These are phyloP conservation scores for Toxostoma redivivum DNA, from an alignment of 2,113 vertebrate species.

Conservation along the genomic window DNA sequence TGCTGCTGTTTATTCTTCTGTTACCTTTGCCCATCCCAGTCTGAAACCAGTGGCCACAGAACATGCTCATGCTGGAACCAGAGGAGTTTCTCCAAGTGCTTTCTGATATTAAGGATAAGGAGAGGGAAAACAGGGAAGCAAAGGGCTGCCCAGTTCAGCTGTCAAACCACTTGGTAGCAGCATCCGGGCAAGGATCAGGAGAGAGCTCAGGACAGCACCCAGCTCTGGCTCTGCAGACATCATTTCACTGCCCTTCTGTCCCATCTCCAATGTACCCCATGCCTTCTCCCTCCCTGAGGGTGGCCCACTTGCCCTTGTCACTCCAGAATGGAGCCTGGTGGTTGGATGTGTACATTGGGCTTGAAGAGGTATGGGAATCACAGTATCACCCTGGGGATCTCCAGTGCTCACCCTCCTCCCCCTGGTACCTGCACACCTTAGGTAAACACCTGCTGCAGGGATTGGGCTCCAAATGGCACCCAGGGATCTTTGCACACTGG, in stretches of 20 bases:
- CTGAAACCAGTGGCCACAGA: neutral
- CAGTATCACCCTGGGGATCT: neutral
- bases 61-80: neutral
- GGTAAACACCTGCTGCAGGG: neutral
- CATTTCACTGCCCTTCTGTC: neutral
- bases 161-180: neutral
- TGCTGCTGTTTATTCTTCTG: neutral
- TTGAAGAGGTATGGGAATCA: neutral
- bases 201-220: neutral
- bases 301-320: neutral
- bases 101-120: neutral
- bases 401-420: neutral
- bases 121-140: neutral
- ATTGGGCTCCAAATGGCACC: neutral
- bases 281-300: neutral
- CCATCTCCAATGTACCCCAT: neutral
- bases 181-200: neutral
- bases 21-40: neutral
- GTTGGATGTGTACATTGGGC: neutral
- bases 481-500: neutral
- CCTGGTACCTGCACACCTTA: neutral
- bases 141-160: neutral
- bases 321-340: neutral
- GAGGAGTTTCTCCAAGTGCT: neutral
- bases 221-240: neutral